Percentiles rank a stretch among this genome's conserved stretches.
phyloP scores from a whole-genome alignment of 2,888 invertebrate genomes.

The Synergus itoensis region DNA sequence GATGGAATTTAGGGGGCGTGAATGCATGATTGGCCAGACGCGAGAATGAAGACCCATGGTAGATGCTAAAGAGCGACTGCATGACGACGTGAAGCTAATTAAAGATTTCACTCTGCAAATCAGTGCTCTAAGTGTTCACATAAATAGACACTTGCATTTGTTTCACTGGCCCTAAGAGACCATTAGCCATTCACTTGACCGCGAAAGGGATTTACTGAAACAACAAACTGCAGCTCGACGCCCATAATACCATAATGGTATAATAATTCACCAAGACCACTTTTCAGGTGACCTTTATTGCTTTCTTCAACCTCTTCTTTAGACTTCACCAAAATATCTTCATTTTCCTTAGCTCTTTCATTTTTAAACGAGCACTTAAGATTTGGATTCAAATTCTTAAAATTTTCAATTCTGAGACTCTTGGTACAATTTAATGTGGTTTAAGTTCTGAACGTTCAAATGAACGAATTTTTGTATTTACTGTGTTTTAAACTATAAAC shows the following conservation, averaged over 20 bases:
- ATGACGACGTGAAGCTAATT: slow-evolving; percentile 38
- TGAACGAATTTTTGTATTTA: too few species aligned
- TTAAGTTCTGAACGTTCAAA: too few species aligned
- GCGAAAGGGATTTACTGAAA: slow-evolving; percentile 30
- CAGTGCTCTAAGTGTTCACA: slow-evolving; percentile 39
- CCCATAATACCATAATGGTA: slow-evolving; percentile 13
- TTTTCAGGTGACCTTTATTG: slow-evolving; percentile 27
- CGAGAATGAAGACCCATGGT: slow-evolving; percentile 10
- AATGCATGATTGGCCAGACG: slow-evolving; percentile 1
- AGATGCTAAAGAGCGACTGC: slow-evolving; percentile 34
- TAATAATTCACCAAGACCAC: slow-evolving; percentile 31
- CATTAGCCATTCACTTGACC: slow-evolving; percentile 12
- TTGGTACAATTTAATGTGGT: too few species aligned
- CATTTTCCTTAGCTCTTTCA: background rate
- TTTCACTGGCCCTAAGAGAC: slow-evolving; percentile 24
- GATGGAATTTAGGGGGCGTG: background rate
- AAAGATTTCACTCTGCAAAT: slow-evolving; percentile 41
- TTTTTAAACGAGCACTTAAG: background rate
- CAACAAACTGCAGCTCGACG: slow-evolving; percentile 20
- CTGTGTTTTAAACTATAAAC: too few species aligned
- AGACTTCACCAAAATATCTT: background rate
- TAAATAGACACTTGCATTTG: slow-evolving; percentile 38
- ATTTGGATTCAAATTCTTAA: too few species aligned
- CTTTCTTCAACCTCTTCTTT: background rate
- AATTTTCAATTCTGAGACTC: too few species aligned